These are phyloP conservation scores for Corythornis madagascariensis DNA, from an alignment of 2,113 vertebrate species.

Conservation along the genomic window DNA sequence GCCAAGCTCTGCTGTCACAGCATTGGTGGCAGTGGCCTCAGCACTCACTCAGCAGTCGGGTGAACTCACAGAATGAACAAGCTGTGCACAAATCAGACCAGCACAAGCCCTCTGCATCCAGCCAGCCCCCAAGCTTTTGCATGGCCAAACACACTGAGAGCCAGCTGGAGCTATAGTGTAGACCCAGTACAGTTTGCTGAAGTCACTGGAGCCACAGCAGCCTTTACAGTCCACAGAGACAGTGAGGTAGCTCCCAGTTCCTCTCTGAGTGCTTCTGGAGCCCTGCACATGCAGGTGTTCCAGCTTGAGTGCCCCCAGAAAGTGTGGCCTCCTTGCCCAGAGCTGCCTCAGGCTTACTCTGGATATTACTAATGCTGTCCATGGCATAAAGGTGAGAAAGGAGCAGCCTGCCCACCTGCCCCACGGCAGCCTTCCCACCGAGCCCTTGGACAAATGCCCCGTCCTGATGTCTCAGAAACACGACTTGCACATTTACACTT, in stretches of 20 bases:
- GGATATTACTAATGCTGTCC: background rate
- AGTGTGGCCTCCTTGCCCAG: background rate
- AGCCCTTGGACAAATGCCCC: constrained; percentile 11
- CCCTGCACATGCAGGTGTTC: background rate
- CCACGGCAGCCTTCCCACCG: background rate
- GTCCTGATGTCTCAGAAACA: constrained; percentile 14
- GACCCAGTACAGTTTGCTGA: background rate
- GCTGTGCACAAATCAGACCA: background rate
- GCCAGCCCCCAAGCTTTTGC: background rate
- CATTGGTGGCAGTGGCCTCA: rapidly evolving
- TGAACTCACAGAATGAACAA: background rate
- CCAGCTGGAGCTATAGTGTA: background rate
- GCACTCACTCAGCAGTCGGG: background rate
- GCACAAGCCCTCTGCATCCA: background rate
- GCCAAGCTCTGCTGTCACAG: rapidly evolving
- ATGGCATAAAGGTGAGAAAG: background rate
- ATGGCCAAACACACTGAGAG: rapidly evolving
- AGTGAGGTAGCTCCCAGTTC: background rate
- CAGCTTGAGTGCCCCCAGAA: background rate
- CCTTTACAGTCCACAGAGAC: background rate
- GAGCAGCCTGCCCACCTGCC: background rate
- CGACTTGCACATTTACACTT: constrained; percentile 47
- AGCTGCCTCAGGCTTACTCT: background rate
- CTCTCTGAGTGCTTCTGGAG: background rate
- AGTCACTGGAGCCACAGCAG: background rate